Conservation (phyloP, 2,797 vertebrate species). For the Sebastes goodei region DNA sequence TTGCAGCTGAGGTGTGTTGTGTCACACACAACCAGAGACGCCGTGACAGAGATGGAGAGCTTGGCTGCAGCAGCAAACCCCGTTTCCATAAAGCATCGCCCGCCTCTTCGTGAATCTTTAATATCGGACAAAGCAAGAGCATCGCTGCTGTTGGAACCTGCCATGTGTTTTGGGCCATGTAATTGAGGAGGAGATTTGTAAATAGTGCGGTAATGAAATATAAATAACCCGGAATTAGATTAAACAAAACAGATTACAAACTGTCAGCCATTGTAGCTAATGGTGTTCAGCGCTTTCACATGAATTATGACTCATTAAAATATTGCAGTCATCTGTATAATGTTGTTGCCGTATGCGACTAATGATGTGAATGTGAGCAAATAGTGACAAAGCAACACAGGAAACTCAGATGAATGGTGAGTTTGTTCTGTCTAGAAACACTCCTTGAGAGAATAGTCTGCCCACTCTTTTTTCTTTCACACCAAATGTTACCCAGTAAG, state of each 20-base stretch:
- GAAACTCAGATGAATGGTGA: constrained; percentile 8
- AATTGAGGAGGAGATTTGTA: constrained; percentile 33
- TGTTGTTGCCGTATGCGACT: not conserved
- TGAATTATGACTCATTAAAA: constrained; percentile 11
- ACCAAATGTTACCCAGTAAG: constrained; percentile 23
- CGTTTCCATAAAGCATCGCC: constrained; percentile 33
- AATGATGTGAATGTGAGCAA: not conserved
- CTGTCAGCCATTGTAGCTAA: not conserved
- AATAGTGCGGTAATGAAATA: constrained; percentile 41
- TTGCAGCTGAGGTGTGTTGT: constrained; percentile 23
- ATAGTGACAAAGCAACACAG: constrained; percentile 17
- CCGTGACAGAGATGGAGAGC: constrained; percentile 37
- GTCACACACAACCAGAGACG: not conserved
- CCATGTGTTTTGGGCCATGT: constrained; percentile 13
- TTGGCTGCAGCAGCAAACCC: constrained; percentile 13
- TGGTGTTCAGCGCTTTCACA: not conserved
- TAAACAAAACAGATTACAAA: constrained; percentile 28
- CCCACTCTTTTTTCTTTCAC: constrained; percentile 23
- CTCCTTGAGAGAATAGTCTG: constrained; percentile 7
- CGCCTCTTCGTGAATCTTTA: constrained; percentile 56
- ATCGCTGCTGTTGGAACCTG: constrained; percentile 12
- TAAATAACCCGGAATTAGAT: constrained; percentile 27
- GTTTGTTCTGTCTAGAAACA: constrained; percentile 5
- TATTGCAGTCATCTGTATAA: not conserved
- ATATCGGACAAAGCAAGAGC: constrained; percentile 46